Evolutionary conservation across 2,113 vertebrate species (phyloP).

Genomic region (Ahaetulla prasina): DNA sequence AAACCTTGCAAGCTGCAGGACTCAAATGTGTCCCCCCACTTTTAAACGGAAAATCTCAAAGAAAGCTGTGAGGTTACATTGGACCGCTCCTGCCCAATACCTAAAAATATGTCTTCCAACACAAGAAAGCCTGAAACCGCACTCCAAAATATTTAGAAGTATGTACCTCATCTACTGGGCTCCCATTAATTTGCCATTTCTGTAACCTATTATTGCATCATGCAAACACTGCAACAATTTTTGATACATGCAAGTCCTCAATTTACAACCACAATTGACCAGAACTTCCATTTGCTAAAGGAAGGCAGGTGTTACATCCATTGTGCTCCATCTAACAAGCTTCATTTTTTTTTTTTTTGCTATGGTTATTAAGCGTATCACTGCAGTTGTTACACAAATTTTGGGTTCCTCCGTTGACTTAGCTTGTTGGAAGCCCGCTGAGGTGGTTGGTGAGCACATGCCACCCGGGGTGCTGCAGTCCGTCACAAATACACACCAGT

Average conservation of each 20-base stretch:
- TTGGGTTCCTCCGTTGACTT: no score
- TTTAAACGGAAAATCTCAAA: neutral
- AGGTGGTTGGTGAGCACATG: no score
- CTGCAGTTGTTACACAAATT: no score
- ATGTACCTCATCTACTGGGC: neutral
- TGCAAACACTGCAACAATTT: neutral
- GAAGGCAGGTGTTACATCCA: no score
- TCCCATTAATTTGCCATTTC: neutral
- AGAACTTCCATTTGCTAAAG: no score
- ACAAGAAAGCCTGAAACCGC: neutral
- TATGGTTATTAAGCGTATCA: no score
- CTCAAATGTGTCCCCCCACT: neutral
- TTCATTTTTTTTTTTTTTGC: no score
- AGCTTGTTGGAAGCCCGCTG: no score
- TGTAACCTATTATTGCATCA: neutral
- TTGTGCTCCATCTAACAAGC: no score
- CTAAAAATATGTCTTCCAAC: neutral
- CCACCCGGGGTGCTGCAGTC: no score
- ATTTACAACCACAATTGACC: no score
- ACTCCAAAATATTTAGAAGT: neutral
- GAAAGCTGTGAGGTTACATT: neutral
- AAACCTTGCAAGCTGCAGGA: neutral
- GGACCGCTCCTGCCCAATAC: neutral
- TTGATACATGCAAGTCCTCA: neutral
- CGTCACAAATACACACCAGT: no score